Evolutionary conservation across 2,113 vertebrate genomes (phyloP).

Genomic region (Illadopsis cleaveri): DNA sequence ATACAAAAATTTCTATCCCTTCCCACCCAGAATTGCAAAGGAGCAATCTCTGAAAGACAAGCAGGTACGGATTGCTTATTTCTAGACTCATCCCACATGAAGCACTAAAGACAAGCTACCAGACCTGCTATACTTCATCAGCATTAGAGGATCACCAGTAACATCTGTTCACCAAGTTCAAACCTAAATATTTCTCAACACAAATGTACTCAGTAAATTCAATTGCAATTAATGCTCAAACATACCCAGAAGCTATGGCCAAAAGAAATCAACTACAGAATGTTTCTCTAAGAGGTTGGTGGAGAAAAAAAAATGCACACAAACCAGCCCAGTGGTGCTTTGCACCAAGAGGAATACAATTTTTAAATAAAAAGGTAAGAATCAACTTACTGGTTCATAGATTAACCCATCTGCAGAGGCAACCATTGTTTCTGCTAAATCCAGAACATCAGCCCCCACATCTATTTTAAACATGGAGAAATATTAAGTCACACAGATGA

Average conservation of each 20-base stretch:
- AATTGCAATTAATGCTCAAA: background rate
- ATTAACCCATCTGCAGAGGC: conserved; percentile 89
- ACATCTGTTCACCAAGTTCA: background rate
- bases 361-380: background rate
- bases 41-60: background rate
- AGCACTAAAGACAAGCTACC: background rate
- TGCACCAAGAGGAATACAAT: background rate
- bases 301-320: background rate
- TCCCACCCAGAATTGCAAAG: background rate
- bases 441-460: conserved; percentile 94
- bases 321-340: background rate
- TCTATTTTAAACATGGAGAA: conserved; percentile 73
- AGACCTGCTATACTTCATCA: background rate
- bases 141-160: background rate
- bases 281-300: background rate
- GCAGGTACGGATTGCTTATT: background rate
- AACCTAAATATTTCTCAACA: background rate
- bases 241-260: background rate
- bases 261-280: background rate
- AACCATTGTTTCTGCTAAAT: conserved; percentile 97
- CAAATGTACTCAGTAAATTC: background rate
- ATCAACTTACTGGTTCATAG: conserved; percentile 91
- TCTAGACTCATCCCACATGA: background rate
- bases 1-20: background rate
- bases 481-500: background rate